Conservation (phyloP, 2,888 invertebrate genomes). For the Drosophila algonquin region DNA sequence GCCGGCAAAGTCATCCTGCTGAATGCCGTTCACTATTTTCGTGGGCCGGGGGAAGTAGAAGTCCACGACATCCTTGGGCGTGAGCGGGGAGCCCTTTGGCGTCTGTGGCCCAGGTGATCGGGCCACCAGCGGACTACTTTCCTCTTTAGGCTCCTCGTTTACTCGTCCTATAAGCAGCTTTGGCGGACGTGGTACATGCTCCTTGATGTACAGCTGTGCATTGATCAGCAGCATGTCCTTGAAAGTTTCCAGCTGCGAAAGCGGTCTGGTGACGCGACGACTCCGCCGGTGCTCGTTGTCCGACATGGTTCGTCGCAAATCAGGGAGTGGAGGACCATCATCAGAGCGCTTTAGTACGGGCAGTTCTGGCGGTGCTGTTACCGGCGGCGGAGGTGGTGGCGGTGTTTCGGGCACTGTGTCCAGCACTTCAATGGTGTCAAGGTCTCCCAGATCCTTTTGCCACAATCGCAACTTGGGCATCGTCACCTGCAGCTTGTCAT, state of each 20-base stretch:
- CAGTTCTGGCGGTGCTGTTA: slow-evolving; percentile 56
- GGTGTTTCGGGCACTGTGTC: slow-evolving; percentile 84
- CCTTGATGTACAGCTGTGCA: slow-evolving; percentile 85
- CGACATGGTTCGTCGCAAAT: slow-evolving; percentile 66
- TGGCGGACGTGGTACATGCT: slow-evolving; percentile 85
- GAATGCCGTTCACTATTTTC: slow-evolving; percentile 87
- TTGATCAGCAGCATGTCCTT: slow-evolving; percentile 85
- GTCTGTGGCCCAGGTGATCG: slow-evolving; percentile 37
- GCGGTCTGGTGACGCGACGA: slow-evolving; percentile 60
- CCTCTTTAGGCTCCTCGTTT: slow-evolving; percentile 81
- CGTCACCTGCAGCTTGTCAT: slow-evolving; percentile 75
- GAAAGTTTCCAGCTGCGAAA: slow-evolving; percentile 81
- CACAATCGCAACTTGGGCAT: slow-evolving; percentile 49
- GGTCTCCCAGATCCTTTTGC: slow-evolving; percentile 46
- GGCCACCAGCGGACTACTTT: slow-evolving; percentile 47
- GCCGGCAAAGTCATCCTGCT: slow-evolving; percentile 90
- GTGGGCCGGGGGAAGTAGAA: slow-evolving; percentile 84
- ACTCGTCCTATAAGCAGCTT: slow-evolving; percentile 84
- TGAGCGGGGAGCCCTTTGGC: slow-evolving; percentile 55
- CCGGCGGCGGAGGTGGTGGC: slow-evolving; percentile 85
- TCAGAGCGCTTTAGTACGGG: slow-evolving; percentile 27
- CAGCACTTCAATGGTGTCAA: slow-evolving; percentile 69
- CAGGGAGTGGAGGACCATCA: slow-evolving; percentile 44
- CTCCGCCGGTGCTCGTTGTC: slow-evolving; percentile 43
- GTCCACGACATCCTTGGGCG: slow-evolving; percentile 79